Base-by-base conservation (phyloP, 1,140 invertebrate genomes). In the Pseudoatta argentina region DNA sequence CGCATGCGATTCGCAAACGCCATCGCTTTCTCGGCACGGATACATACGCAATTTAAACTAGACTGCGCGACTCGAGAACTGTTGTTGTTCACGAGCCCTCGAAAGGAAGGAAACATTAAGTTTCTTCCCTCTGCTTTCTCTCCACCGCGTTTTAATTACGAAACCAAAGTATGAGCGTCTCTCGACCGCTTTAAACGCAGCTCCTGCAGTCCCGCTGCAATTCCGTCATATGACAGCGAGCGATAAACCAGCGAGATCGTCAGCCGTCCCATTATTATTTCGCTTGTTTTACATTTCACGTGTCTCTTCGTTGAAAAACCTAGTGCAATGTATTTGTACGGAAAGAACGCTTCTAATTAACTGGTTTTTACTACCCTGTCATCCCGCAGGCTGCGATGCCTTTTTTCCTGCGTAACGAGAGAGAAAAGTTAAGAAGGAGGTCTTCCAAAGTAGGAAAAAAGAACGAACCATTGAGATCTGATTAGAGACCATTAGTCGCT, bases 61-160 rank as follows among this genome's bases (percentile, higher is more conserved):
- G 27, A 59, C 53, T 10, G 69, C 14, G 24, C 66, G 44, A 69
- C 57, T 78, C n/a, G 39, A 57, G 71, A 2, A 8, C 57, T 18
- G 57, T 78, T 63, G 85, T 76, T 87, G 63, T 63, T 71, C 24
- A 55, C 34, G 76, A 77, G 30, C 27, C n/a, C 81, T 88, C 67
- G 59, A 67, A 63, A 71, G 85, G 89, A 79, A 91, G 87, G 87
- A 91, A 91, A 86, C 91, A 89, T 90, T 92, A 92, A 91, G 88
- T 92, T 90, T 86, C 64, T 24, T 10, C 2, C 4, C 12, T 12
- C 16, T 21, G 5, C 16, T 16, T 51, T 63, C 24, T 24, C 8
- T 18, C 24, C 90, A 16, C 78, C 79, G 63, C 78, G 88, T 91
- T 92, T 92, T 92, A 92, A 92, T 92, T 92, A 89, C 89, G 85